Evolutionary conservation across 1,140 invertebrate species (phyloP), one percentile per base, ranked within the genome.

Genomic region (Drosophila fuyamai): DNA sequence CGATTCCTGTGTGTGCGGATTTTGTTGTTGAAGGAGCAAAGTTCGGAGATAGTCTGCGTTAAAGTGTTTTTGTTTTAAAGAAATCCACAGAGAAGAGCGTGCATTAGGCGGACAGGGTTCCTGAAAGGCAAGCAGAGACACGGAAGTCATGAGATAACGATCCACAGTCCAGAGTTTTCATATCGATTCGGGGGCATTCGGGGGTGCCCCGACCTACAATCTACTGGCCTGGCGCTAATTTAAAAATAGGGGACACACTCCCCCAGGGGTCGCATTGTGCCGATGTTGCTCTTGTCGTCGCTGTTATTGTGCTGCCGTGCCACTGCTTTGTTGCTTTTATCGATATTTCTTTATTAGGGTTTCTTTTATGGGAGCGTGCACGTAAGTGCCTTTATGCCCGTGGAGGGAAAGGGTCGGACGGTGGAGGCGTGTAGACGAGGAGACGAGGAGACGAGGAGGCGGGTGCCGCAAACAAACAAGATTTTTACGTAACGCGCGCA

Each of bases 311-410:
- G 36, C 32, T 70, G 67, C 56, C 51, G 51, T 67, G 38, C 38
- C 65, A 53, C 50, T 38, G 51, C 72, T 83, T 68, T 63, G 65
- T 71, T 71, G 67, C 70, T 79, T 83, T 83, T 88, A 86, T 86
- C 79, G 79, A 88, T 88, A 88, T 86, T 86, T 86, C 84, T 86
- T 86, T 86, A 88, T 88, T 86, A 88, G 79, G 83, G 83, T 86
- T 86, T 88, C 82, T 88, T 88, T 88, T 86, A 80, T 86, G 83
- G 41, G 83, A 88, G 72, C 83, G 84, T 83, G 76, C 82, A 82
- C 83, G 83, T 86, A 86, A 86, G 83, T 83, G 84, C 83, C 83
- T 71, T 77, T 86, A 74, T 57, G 71, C 35, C 70, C 14, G 18
- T 40, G 71, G 50, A 23, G 16, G 36, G 57, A 51, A 29, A 44